Conservation (phyloP, 2,888 invertebrate species). For the Meghimatium bilineatum region DNA sequence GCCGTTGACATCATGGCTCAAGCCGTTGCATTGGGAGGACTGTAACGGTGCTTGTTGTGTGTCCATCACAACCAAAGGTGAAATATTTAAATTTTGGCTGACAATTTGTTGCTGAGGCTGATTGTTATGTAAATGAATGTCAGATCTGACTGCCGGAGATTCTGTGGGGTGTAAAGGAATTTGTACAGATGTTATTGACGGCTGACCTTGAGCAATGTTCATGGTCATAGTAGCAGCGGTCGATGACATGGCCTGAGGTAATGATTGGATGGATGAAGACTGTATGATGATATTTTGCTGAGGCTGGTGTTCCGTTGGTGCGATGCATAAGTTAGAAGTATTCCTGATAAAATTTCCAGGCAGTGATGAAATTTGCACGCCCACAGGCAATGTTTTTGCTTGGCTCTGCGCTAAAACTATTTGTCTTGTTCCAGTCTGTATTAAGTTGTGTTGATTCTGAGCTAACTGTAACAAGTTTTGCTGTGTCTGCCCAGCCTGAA, state of each 20-base stretch:
- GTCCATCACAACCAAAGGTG: conserved; percentile 39
- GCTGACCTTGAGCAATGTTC: conserved; percentile 31
- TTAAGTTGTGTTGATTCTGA: conserved; percentile 13
- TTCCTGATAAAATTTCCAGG: conserved; percentile 45
- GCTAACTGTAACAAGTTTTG: conserved; percentile 24
- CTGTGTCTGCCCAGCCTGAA: conserved; percentile 30
- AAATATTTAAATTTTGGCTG: conserved; percentile 9
- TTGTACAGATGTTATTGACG: conserved; percentile 5
- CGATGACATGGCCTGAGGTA: conserved; percentile 18
- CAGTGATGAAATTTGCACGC: conserved; percentile 42
- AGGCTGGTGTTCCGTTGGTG: conserved; percentile 36
- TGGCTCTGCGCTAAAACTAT: conserved; percentile 34
- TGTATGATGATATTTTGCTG: conserved; percentile 41
- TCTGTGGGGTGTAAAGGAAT: conserved; percentile 27
- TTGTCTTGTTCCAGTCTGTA: conserved; percentile 28
- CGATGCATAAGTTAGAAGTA: conserved; percentile 24
- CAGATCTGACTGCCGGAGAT: conserved; percentile 44
- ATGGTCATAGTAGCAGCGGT: conserved; percentile 7
- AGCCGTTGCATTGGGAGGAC: conserved; percentile 49
- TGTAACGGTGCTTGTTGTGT: conserved; percentile 4
- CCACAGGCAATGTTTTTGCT: conserved; percentile 35
- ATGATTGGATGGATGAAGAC: conserved; percentile 28
- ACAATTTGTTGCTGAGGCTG: conserved; percentile 47
- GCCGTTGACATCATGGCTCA: conserved; percentile 45
- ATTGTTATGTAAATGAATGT: conserved; percentile 24